Evolutionary conservation across 2,888 invertebrate species (phyloP).

Genomic region (Tipula lateralis): DNA sequence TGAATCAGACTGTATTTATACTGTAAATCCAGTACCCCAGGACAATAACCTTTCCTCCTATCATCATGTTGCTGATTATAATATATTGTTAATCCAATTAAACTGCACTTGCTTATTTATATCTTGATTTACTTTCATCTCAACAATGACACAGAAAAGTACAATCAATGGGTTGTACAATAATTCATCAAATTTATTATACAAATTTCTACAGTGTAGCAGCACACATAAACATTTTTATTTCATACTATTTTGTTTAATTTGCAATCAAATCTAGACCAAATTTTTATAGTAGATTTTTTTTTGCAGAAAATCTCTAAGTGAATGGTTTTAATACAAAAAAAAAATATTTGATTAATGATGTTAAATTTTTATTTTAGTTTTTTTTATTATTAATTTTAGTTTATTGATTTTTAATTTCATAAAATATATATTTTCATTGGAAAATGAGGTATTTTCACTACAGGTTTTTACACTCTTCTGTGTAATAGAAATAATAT

Average conservation of each 20-base stretch:
- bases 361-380: not conserved
- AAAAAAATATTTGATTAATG: slow-evolving; percentile 13
- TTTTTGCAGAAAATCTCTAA: slow-evolving; percentile 2
- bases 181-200: not conserved
- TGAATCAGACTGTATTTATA: not conserved
- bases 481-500: not conserved
- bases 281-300: not conserved
- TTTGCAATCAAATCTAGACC: not conserved
- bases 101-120: not conserved
- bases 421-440: slow-evolving; percentile 14
- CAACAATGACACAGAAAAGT: not conserved
- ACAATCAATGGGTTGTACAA: not conserved
- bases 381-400: not conserved
- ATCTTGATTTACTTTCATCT: not conserved
- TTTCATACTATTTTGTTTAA: not conserved
- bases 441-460: not conserved
- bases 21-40: not conserved
- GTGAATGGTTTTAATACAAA: not conserved
- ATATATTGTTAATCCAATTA: not conserved
- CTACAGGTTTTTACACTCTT: not conserved
- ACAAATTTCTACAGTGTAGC: not conserved
- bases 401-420: slow-evolving; percentile 26
- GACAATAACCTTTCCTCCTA: not conserved
- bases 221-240: not conserved
- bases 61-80: not conserved